Conservation (phyloP, 2,113 vertebrate genomes). For the Dendropsophus ebraccatus region DNA sequence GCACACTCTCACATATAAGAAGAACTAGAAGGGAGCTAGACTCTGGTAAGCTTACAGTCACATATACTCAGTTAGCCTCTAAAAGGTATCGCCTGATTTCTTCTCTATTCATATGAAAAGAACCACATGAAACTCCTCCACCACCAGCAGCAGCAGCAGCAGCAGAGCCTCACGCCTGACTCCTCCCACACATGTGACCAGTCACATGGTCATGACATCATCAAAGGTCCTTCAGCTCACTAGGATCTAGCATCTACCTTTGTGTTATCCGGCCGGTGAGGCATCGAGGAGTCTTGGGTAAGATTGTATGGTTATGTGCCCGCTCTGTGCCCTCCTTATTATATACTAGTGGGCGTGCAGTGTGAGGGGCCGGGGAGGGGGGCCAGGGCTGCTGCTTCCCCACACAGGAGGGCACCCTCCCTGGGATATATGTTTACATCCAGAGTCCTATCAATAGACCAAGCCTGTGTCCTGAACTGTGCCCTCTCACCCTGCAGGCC, state of each 20-base stretch:
- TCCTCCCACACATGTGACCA: no score
- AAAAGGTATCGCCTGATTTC: no score
- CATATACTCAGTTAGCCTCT: no score
- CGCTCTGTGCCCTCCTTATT: neutral
- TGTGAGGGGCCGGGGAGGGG: neutral
- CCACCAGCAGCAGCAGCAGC: no score
- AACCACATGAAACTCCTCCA: no score
- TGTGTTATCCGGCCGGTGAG: slow-evolving; percentile 50
- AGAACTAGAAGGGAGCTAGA: no score
- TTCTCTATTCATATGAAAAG: no score
- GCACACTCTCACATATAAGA: no score
- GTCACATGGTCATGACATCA: no score
- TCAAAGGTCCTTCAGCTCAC: no score
- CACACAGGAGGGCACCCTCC: neutral
- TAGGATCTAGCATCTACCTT: slow-evolving; percentile 42
- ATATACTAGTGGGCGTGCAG: neutral
- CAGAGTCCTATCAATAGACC: neutral
- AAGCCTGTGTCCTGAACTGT: neutral
- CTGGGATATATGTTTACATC: neutral
- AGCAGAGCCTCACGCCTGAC: no score
- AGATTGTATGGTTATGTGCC: neutral
- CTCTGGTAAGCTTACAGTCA: no score
- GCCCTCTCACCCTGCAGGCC: neutral
- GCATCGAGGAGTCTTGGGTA: slow-evolving; percentile 38
- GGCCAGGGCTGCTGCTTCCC: neutral